Base-by-base conservation (phyloP, 2,888 invertebrate genomes). In the Megalurothrips usitatus region DNA sequence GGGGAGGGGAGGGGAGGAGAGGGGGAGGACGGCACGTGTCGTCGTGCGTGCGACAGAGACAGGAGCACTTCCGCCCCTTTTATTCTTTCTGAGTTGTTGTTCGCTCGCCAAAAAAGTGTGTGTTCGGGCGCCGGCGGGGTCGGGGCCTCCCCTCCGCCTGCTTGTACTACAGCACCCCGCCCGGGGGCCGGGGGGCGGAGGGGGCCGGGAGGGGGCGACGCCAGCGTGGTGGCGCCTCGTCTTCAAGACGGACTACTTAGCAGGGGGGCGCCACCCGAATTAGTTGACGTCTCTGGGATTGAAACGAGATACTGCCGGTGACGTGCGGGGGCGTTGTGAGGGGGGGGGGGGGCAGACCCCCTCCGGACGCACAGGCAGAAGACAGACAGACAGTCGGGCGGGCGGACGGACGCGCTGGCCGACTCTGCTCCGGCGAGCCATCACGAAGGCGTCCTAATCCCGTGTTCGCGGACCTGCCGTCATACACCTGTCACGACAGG, bases 401-500 rank as follows among this genome's bases (percentile, higher is more conserved):
- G 23, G 26, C 28, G 17, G 19, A 11, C 28, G 63, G n/a, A n/a
- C n/a, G n/a, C n/a, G n/a, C n/a, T n/a, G n/a, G n/a, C n/a, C n/a
- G 49, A 48, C 48, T 75, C 68, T 63, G 43, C 78, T 80, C 68
- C 26, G 26, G 79, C 23, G 49, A 49, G 78, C 78, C 78, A 43
- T 49, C 75, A 52, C 34, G n/a, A 81, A 79, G 82, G 79, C 80
- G 47, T 47, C 81, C 58, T 17, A 81, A 79, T 58, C 82, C 83
- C 80, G 68, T 82, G 80, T 82, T 83, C 49, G 82, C 82, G 81
- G 58, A 82, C 79, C 83, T 82, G 48, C 83, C 48, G 83, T 84
- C 80, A 82, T 83, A 75, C 9, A 26, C 26, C 68, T 12, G 68
- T 26, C 26, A 26, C 11, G n/a, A 23, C 23, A 75, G 23, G 3